phyloP scores from a whole-genome alignment of 37 sponge, comb jelly and placozoan genomes.

The Spongilla lacustris region DNA sequence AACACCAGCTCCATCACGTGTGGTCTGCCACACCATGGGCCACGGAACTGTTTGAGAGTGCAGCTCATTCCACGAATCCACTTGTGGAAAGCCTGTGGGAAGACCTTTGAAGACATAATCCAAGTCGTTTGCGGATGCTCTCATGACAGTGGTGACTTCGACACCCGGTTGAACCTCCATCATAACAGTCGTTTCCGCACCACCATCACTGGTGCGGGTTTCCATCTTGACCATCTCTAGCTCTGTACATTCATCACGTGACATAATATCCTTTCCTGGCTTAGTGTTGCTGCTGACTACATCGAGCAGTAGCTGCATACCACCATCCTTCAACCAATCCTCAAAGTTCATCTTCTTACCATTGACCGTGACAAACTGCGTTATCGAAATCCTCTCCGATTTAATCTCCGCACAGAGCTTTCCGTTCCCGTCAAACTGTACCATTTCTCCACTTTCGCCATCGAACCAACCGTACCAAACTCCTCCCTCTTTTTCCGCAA shows the following conservation, averaged over 20 bases:
- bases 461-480: background rate
- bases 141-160: background rate
- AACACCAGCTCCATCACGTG: background rate
- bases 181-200: background rate
- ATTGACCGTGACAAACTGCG: background rate
- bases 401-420: background rate
- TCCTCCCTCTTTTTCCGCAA: background rate
- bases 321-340: background rate
- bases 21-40: constrained; percentile 14
- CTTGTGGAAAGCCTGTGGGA: background rate
- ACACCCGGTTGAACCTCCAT: background rate
- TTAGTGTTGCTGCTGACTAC: too few relatives aligned
- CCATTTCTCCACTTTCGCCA: background rate
- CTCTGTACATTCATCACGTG: too few relatives aligned
- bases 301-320: background rate
- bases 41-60: constrained; percentile 33
- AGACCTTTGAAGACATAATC: constrained; percentile 9
- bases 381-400: background rate
- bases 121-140: background rate
- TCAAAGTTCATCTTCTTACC: background rate
- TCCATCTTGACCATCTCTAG: background rate
- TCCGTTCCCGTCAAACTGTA: background rate
- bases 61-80: constrained; percentile 27
- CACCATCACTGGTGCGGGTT: background rate
- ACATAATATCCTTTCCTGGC: too few relatives aligned